Conservation (phyloP, 2,113 vertebrate species). For the Cynopterus brachyotis region DNA sequence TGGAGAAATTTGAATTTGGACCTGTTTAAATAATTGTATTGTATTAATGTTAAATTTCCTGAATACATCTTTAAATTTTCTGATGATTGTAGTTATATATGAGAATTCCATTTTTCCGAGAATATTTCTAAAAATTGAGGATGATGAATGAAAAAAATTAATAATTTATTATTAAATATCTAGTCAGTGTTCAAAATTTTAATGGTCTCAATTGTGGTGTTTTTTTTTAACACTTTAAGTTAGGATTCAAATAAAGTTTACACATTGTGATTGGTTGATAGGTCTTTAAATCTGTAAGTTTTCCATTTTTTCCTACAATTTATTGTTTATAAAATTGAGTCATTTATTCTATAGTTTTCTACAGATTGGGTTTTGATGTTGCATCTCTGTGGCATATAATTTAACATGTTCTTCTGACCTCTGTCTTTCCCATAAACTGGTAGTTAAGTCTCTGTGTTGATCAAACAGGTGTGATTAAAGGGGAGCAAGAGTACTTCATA, state of each 20-base stretch:
- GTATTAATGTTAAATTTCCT: slow-evolving; percentile 1
- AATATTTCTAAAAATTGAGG: not conserved
- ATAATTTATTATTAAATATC: not conserved
- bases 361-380: slow-evolving; percentile 20
- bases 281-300: not conserved
- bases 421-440: not conserved
- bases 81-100: not conserved
- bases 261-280: not conserved
- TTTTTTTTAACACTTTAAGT: not conserved
- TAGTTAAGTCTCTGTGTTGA: not conserved
- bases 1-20: not conserved
- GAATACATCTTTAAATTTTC: not conserved
- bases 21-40: not conserved
- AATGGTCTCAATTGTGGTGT: not conserved
- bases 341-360: not conserved
- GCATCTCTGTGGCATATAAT: not conserved
- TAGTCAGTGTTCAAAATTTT: not conserved
- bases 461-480: not conserved
- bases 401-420: not conserved
- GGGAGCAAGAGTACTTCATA: not conserved
- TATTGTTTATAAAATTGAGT: not conserved
- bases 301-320: not conserved
- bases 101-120: not conserved
- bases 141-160: not conserved
- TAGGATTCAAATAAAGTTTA: not conserved